phyloP scores from a whole-genome alignment of 2,888 invertebrate genomes.

The Craniophora ligustri region DNA sequence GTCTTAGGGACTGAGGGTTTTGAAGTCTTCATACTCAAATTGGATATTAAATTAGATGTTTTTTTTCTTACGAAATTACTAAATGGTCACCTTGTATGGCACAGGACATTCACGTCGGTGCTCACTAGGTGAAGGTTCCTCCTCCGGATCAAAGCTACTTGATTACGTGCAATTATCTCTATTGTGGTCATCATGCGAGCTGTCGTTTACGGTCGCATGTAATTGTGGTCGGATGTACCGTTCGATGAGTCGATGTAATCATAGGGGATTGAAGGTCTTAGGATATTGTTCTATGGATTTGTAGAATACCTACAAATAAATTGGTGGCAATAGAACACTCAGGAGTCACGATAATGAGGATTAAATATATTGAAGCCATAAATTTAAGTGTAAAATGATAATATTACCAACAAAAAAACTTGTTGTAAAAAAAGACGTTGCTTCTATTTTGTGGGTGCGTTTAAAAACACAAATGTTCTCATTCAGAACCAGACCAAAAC shows the following conservation, averaged over 20 bases:
- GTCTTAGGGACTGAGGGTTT: too few relatives aligned
- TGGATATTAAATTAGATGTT: not conserved
- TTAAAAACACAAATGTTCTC: too few relatives aligned
- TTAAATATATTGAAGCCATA: too few relatives aligned
- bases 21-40: too few relatives aligned
- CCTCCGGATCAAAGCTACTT: slow-evolving; percentile 56
- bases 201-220: slow-evolving; percentile 56
- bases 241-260: slow-evolving; percentile 26
- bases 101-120: slow-evolving; percentile 20
- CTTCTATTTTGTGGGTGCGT: too few relatives aligned
- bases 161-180: slow-evolving; percentile 72
- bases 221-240: slow-evolving; percentile 48
- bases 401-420: too few relatives aligned
- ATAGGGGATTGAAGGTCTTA: slow-evolving; percentile 38
- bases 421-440: too few relatives aligned
- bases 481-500: too few relatives aligned
- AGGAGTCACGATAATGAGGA: too few relatives aligned
- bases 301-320: not conserved
- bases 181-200: slow-evolving; percentile 72
- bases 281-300: slow-evolving; percentile 21
- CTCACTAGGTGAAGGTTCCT: slow-evolving; percentile 73
- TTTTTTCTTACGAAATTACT: slow-evolving; percentile 10
- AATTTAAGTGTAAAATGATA: too few relatives aligned
- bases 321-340: not conserved
- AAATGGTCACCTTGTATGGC: slow-evolving; percentile 19